Evolutionary conservation across 2,113 vertebrate genomes (phyloP), one percentile per base, ranked within the genome.

Genomic region (Spizaetus ornatus): DNA sequence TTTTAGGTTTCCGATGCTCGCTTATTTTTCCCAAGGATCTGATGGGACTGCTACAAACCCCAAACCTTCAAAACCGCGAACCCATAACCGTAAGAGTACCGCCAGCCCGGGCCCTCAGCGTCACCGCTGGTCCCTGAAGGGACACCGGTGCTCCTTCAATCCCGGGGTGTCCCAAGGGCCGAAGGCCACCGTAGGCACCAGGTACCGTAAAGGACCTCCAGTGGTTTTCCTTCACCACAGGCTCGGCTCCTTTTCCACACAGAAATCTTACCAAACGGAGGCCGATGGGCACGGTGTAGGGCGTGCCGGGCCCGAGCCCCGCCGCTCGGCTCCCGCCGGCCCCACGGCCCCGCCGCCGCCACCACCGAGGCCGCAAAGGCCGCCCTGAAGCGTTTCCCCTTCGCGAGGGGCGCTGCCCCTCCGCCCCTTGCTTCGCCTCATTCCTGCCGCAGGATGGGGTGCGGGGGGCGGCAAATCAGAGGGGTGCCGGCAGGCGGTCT

Each of bases 401-500:
- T 8, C 36, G 36, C 36, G 36, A 36, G 36, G 36, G 36, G 26
- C 52, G 14, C 9, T 11, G 27, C 22, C 32, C 19, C 32, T 4
- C 2, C 3, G 27, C 9, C 76, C 48, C 5, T 3, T 14, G 40
- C 47, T 34, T 15, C 18, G 34, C 22, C 59, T 4, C n/a, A 4
- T 59, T 38, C 11, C 45, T 36, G 77, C 52, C 31, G 10, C 18
- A 13, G 26, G 21, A 23, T 5, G 40, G 38, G 25, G 38, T 23
- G 40, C 16, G 20, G 14, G 66, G 36, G 32, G 43, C 63, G 21
- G 9, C 32, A 40, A 36, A 15, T 1, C 7, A 7, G 9, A 11
- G 26, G 29, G 25, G 18, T 2, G 18, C 1, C 3, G 1, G 2
- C 6, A 1, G 7, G 2, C 3, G 7, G 1, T 1, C 32, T 31